Conservation (phyloP, 30 jellyfish, hydroid and myxozoan species). For the Chrysaora quinquecirrha region DNA sequence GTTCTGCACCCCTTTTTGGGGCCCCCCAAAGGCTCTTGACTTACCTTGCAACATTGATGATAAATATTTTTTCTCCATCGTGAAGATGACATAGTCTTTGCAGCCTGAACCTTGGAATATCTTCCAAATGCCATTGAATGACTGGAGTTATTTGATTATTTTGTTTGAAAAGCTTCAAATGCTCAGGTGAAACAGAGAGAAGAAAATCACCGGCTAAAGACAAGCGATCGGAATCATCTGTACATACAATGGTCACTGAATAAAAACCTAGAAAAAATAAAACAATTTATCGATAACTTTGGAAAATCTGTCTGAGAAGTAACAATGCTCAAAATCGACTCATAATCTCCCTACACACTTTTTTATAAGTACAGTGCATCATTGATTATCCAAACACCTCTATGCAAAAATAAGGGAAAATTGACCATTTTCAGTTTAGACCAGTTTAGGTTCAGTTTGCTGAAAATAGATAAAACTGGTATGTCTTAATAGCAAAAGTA, state of each 20-base stretch:
- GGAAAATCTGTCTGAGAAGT: not conserved
- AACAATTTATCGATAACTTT: not conserved
- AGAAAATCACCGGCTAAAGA: constrained; percentile 88
- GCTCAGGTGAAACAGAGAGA: constrained; percentile 80
- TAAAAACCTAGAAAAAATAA: constrained; percentile 67
- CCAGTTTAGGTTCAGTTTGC: too few species aligned
- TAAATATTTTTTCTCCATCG: constrained; percentile 90
- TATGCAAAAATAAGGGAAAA: too few species aligned
- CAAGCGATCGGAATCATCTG: constrained; percentile 91
- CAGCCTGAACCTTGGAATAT: constrained; percentile 88
- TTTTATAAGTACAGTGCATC: too few species aligned
- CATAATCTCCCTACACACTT: too few species aligned
- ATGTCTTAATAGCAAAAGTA: too few species aligned
- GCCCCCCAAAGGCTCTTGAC: too few species aligned
- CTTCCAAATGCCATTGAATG: constrained; percentile 87
- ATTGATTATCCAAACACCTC: too few species aligned
- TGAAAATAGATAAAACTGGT: too few species aligned
- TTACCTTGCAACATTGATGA: constrained; percentile 91
- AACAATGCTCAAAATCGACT: too few species aligned
- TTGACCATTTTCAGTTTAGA: too few species aligned
- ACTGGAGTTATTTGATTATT: constrained; percentile 7
- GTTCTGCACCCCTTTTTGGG: too few species aligned
- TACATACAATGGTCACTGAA: constrained; percentile 81
- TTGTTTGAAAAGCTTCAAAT: constrained; percentile 60
- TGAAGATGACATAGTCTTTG: constrained; percentile 87